Conservation (phyloP, 1,140 invertebrate species). For the Oedothorax gibbosus region DNA sequence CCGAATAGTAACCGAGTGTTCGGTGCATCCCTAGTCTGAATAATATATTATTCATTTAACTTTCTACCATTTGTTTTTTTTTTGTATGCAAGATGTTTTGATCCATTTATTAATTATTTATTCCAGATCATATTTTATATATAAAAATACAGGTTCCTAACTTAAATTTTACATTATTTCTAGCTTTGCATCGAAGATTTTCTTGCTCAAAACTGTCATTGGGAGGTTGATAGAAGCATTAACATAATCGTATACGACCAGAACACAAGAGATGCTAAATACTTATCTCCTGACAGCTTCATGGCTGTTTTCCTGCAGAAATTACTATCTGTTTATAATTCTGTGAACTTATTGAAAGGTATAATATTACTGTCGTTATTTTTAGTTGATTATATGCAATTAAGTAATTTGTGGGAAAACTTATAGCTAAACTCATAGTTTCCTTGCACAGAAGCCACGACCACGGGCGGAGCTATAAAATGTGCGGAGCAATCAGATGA, state of each 20-base stretch:
- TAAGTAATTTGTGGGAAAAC: no score
- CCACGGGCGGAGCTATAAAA: no score
- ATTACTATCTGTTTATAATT: slow-evolving; percentile 69
- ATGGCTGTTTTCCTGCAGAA: slow-evolving; percentile 71
- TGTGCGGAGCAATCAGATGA: no score
- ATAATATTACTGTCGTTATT: slow-evolving; percentile 34
- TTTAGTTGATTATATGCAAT: no score
- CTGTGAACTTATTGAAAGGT: slow-evolving; percentile 72
- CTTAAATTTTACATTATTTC: not conserved
- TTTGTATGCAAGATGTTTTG: not conserved
- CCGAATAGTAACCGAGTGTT: no score
- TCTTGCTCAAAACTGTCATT: slow-evolving; percentile 70
- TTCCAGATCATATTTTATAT: not conserved
- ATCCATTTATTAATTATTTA: not conserved
- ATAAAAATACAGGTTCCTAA: not conserved
- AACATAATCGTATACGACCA: slow-evolving; percentile 74
- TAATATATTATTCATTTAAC: no score
- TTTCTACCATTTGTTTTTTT: no score
- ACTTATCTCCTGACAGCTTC: slow-evolving; percentile 71
- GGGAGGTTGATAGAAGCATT: slow-evolving; percentile 68
- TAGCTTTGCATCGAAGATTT: slow-evolving; percentile 69
- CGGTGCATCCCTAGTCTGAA: no score
- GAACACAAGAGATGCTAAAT: slow-evolving; percentile 67
- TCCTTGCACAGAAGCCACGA: no score
- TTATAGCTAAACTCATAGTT: no score